Evolutionary conservation across 2,888 invertebrate species (phyloP).

Genomic region (Limenitis camilla): DNA sequence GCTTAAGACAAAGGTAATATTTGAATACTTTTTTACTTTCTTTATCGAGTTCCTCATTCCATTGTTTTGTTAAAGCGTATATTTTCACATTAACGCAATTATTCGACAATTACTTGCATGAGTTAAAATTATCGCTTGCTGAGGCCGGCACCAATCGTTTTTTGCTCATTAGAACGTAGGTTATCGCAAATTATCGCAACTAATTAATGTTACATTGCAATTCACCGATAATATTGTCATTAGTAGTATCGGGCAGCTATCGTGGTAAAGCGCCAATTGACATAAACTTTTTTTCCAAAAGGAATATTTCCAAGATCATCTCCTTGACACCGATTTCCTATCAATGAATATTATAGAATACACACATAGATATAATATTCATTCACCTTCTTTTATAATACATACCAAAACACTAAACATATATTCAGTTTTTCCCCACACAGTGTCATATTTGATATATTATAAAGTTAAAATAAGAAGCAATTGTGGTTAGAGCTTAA

Average conservation of each 20-base stretch:
- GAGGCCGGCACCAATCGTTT: conserved; percentile 53
- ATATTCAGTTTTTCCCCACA: no score
- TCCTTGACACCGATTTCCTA: no score
- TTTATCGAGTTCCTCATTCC: conserved; percentile 51
- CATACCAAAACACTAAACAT: no score
- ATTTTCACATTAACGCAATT: conserved; percentile 72
- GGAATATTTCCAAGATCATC: no score
- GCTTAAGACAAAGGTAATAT: conserved; percentile 3
- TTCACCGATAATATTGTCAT: neutral
- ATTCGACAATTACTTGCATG: conserved; percentile 68
- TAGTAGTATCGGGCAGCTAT: neutral
- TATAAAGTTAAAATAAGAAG: no score
- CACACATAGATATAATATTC: no score
- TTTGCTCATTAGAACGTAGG: conserved; percentile 53
- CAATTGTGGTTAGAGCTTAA: conserved; percentile 25
- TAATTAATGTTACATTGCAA: conserved; percentile 35
- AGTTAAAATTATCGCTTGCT: conserved; percentile 50
- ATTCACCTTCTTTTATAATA: no score
- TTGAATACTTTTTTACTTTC: conserved; percentile 10
- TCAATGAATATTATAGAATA: no score
- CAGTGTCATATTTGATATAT: no score
- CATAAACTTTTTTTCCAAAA: neutral
- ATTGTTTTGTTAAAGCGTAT: conserved; percentile 69
- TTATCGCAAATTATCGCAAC: conserved; percentile 55
- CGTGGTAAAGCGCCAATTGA: no score